Evolutionary conservation across 2,888 invertebrate species (phyloP).

Genomic region (Scrobipalpa atriplicella): DNA sequence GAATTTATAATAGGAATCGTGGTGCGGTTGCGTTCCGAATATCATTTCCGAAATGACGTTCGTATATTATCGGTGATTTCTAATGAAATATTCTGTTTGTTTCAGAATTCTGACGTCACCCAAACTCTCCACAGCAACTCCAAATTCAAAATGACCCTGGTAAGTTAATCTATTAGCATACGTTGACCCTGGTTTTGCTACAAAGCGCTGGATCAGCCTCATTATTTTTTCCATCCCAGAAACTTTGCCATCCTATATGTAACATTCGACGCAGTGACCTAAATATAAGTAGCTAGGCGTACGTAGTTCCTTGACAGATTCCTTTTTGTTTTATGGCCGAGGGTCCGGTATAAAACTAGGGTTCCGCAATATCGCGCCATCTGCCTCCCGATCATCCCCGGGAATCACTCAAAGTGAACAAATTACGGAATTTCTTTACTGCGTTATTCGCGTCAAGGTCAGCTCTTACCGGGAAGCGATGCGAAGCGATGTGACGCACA

Average conservation of each 20-base stretch:
- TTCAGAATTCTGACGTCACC: conserved; percentile 42
- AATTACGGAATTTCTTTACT: conserved; percentile 65
- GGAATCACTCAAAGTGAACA: conserved; percentile 70
- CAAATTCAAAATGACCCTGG: conserved; percentile 41
- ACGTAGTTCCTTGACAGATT: conserved; percentile 54
- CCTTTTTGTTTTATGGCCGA: conserved; percentile 68
- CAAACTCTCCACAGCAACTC: conserved; percentile 32
- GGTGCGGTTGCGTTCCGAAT: background rate
- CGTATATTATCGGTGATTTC: background rate
- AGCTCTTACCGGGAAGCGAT: too few relatives aligned
- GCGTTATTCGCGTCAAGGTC: conserved; percentile 49
- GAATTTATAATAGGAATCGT: background rate
- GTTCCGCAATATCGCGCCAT: conserved; percentile 72
- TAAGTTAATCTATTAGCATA: conserved; percentile 35
- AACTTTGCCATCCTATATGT: conserved; percentile 11
- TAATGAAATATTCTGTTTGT: conserved; percentile 35
- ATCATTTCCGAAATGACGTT: background rate
- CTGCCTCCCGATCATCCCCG: conserved; percentile 68
- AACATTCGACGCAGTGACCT: conserved; percentile 16
- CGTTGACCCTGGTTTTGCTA: background rate
- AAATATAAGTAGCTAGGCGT: conserved; percentile 19
- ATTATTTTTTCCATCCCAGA: background rate
- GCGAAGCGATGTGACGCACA: too few relatives aligned
- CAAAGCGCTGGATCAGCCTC: background rate
- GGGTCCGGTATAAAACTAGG: conserved; percentile 69